Base-by-base conservation (phyloP, 2,888 invertebrate species). In the Ochropleura leucogaster region DNA sequence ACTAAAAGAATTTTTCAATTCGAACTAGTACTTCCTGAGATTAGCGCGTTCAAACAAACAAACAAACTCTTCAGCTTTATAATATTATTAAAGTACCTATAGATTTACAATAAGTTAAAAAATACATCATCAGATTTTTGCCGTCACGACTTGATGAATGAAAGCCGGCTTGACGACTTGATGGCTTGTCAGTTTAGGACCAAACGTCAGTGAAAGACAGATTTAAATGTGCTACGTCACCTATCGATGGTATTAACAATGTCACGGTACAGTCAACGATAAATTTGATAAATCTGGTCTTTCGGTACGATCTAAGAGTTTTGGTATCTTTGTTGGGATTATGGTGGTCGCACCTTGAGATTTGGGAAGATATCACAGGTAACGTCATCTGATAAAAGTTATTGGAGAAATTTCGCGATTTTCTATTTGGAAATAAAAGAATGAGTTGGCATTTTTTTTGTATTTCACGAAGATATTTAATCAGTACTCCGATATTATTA, bases 231-330 rank as follows among this genome's bases (percentile, higher is more conserved):
- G 69, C 87, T 85, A 89, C 90, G 88, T 92, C 90, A 92, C 88
- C 85, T 88, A 81, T 87, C 74, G 72, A 72, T 67, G 80, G 89
- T 82, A 88, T 92, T 91, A 92, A 76, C 75, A 85, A 86, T 94
- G 94, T 92, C 94, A 93, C 85, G 84, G 79, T 84, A 75, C 85
- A 83, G 59, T 85, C 79, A 65, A 65, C 83, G 93, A 93, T 93
- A 93, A 91, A 84, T 89, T 80, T 92, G 94, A 94, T 91, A 94
- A 94, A 94, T 95, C 94, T 90, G 92, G 91, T 89, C 89, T 89
- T 92, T 90, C 95, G 94, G 94, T 85, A 75, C 88, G 90, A 92
- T 94, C 91, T 89, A 79, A 93, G 79, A 87, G 82, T 77, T 80
- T 51, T 83, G 85, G 81, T 89, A 90, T 89, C 86, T 51, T 55